Base-by-base conservation (phyloP, 2,888 invertebrate genomes). In the Hyalella azteca region DNA sequence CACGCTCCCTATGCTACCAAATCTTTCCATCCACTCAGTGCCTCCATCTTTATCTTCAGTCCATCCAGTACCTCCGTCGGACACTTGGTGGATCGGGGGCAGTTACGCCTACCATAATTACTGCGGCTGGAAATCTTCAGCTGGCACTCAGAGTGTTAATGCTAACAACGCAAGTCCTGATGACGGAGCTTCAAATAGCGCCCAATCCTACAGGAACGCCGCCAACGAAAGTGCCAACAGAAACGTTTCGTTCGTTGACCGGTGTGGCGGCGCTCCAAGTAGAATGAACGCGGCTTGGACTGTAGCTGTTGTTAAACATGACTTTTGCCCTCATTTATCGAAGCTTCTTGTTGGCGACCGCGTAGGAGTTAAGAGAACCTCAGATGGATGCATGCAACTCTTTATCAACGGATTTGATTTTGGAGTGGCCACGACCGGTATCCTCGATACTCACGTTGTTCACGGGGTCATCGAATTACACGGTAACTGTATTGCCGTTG, bases 381-480 rank as follows among this genome's bases (percentile, higher is more conserved):
- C 90, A 36, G 93, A 94, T 83, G 91, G 92, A 11, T 90, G 91
- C 29, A 89, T 95, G 7, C 91, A 93, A 83, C 91, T 95, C 85
- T 92, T 93, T 85, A 90, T 95, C 79, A 96, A 96, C 88, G 93
- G 94, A 0, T 94, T 95, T 87, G 93, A 93, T 85, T 90, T 94
- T 86, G 93, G 93, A 48, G 90, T 92, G 9, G 92, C 92, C 45
- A 93, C 94, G 80, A 91, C 92, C 81, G 87, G 93, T 86, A 91
- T 95, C 81, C 94, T 95, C 2, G 94, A 93, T 89, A 93, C 93
- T 88, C 89, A 89, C 5, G 60, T 39, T 7, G 40, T 75, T 26
- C 88, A 82, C 29, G 77, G 45, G 41, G 81, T 75, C 13, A 45
- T 75, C 5, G 82, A 75, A 86, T 89, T 88, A 26, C 88, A 92